Base-by-base conservation (phyloP, 2,888 invertebrate genomes). In the Marronus borbonicus region DNA sequence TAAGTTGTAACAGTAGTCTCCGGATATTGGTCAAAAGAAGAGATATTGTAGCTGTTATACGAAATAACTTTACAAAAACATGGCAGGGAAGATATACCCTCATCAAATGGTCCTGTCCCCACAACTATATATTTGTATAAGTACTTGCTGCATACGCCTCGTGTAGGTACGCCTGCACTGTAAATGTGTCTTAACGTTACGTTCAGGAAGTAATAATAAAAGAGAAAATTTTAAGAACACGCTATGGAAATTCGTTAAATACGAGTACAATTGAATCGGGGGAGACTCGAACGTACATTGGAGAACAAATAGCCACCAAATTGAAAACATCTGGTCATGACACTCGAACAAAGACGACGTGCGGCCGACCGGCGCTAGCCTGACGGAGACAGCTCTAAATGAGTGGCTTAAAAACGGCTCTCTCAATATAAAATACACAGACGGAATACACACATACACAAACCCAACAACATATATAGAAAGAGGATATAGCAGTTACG, bases 271-370 rank as follows among this genome's bases (percentile, higher is more conserved):
- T 84, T 83, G 81, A 80, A 49, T 74, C 70, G 65, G 80, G 80
- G 80, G 79, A 80, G 77, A 80, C 74, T 79, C 80, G 83, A 82
- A 83, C 82, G 85, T 82, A 82, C 80, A 81, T 81, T 78, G 76
- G 81, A 82, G 83, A 85, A 85, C 87, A 86, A 86, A 85, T 86
- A 87, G 86, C 87, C 85, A 84, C 86, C 85, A 86, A 88, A 86
- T 87, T 86, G 86, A 86, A 87, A 87, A 89, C 88, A 88, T 89
- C 89, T 89, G 89, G 88, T 89, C 85, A 89, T 90, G 88, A 90
- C 90, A 89, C 90, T 89, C 90, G 89, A 87, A 88, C 87, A 88
- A 88, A 88, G 87, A 87, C 86, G 85, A 83, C 84, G 85, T 81
- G 83, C 84, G 84, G 83, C 89, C 88, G 88, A 88, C 88, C 88